Percentiles rank a stretch among this genome's conserved stretches.
Conservation (phyloP, 1,140 invertebrate species). For the Myzus persicae region DNA sequence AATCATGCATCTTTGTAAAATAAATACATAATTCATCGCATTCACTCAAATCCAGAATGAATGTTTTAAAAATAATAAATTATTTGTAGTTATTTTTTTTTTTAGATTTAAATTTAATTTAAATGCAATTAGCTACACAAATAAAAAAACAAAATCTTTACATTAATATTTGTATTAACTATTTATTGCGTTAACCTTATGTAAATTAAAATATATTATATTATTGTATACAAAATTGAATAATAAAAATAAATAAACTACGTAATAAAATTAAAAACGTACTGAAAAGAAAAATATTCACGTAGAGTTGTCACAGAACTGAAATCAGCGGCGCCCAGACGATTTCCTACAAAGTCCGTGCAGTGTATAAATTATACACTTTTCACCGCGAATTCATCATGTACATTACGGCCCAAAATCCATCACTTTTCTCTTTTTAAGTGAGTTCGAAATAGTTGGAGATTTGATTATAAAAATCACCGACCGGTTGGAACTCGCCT, state of each 20-base stretch:
- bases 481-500: background rate
- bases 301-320: background rate
- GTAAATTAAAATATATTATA: background rate
- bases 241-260: background rate
- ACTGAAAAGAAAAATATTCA: background rate
- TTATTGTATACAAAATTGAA: background rate
- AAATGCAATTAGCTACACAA: too few species aligned
- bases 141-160: background rate
- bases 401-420: background rate
- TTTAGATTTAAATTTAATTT: too few species aligned
- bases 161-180: background rate
- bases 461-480: background rate
- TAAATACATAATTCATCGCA: too few species aligned
- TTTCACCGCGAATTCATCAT: background rate
- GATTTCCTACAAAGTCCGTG: background rate
- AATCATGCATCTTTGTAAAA: too few species aligned
- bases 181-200: background rate
- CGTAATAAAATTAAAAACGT: background rate
- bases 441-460: background rate
- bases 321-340: background rate
- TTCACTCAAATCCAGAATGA: too few species aligned
- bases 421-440: background rate
- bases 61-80: too few species aligned
- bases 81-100: too few species aligned
- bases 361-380: background rate